Conservation (phyloP, 2,113 vertebrate species). For the Percopsis transmontana region DNA sequence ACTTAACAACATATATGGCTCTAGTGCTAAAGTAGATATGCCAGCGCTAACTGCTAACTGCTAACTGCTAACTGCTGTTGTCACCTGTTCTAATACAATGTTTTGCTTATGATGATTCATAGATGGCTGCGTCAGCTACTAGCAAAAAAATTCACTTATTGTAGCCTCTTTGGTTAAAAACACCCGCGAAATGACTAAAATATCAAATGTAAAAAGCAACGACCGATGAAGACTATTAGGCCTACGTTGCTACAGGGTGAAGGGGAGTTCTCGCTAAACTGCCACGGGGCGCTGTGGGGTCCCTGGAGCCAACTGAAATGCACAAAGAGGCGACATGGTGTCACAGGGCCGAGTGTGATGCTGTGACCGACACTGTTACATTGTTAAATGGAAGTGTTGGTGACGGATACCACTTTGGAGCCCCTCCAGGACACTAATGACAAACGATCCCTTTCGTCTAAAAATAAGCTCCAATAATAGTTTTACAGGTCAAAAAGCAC, state of each 20-base stretch:
- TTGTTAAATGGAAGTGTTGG: slow-evolving; percentile 49
- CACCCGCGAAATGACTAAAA: no score
- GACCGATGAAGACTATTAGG: no score
- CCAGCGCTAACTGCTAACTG: no score
- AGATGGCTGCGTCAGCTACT: no score
- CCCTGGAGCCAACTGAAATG: slow-evolving; percentile 17
- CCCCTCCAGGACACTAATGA: slow-evolving; percentile 25
- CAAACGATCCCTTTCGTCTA: slow-evolving; percentile 17
- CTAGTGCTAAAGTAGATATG: no score
- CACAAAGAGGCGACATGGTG: slow-evolving; percentile 39
- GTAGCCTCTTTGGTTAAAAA: no score
- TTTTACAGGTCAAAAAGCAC: slow-evolving; percentile 32
- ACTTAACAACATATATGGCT: no score
- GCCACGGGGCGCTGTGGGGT: slow-evolving; percentile 15
- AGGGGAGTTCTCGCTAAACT: slow-evolving; percentile 7
- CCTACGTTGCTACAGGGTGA: not conserved
- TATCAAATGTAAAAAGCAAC: slow-evolving; percentile 1
- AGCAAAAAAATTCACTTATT: no score
- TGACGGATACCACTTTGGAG: slow-evolving; percentile 57
- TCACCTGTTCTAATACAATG: no score
- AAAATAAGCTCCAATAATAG: slow-evolving; percentile 38
- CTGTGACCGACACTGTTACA: slow-evolving; percentile 52
- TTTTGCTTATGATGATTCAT: no score
- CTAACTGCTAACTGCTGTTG: no score
- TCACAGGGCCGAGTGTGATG: slow-evolving; percentile 39